Conservation (phyloP, 2,797 vertebrate genomes). For the Sternarchorhynchus goeldii region DNA sequence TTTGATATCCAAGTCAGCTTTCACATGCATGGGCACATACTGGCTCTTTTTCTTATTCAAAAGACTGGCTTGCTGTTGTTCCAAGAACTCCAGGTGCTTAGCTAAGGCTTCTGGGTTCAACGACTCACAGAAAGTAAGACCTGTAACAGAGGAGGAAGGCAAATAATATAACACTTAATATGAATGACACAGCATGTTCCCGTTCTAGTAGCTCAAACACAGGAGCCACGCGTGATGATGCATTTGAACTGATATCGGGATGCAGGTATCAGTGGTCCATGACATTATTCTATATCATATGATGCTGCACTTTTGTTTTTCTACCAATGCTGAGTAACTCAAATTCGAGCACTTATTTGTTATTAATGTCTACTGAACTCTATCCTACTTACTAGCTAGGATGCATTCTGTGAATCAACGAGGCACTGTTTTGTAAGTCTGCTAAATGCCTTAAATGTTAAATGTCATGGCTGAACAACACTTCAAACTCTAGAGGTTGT, state of each 20-base stretch:
- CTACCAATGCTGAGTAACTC: too few relatives aligned
- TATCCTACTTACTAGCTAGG: too few relatives aligned
- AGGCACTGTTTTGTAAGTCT: too few relatives aligned
- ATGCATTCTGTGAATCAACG: too few relatives aligned
- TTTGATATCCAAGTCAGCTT: slow-evolving; percentile 67
- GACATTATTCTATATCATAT: too few relatives aligned
- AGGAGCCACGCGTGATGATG: background rate
- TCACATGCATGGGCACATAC: slow-evolving; percentile 69
- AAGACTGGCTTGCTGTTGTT: slow-evolving; percentile 61
- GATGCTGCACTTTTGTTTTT: too few relatives aligned
- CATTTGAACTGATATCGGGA: background rate
- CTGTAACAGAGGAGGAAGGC: slow-evolving; percentile 56
- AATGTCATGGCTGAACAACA: background rate
- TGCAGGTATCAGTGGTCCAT: background rate
- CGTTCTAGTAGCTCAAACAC: background rate
- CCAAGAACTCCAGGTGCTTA: slow-evolving; percentile 64
- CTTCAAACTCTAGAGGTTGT: background rate
- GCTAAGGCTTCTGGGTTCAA: slow-evolving; percentile 67
- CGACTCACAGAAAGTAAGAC: slow-evolving; percentile 71
- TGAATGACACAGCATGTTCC: background rate
- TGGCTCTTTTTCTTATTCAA: slow-evolving; percentile 62
- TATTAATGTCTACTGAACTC: too few relatives aligned
- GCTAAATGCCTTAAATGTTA: background rate
- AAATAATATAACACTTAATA: too few relatives aligned
- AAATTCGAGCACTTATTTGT: too few relatives aligned